Evolutionary conservation across 2,888 invertebrate genomes (phyloP).

Genomic region (Philereme transversata): DNA sequence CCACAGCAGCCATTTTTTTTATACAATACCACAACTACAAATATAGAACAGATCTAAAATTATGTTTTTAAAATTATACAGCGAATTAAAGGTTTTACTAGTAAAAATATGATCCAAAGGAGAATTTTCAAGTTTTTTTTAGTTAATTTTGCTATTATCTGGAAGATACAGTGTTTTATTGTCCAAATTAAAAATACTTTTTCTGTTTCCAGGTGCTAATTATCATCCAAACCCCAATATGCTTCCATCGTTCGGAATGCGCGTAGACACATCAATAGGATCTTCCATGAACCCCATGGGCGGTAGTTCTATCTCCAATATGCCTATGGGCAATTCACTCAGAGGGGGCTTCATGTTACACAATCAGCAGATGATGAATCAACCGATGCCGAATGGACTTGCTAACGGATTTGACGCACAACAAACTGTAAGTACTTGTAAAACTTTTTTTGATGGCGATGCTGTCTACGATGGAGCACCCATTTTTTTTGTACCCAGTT

Average conservation of each 20-base stretch:
- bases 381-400: constrained; percentile 56
- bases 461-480: no score
- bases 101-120: no score
- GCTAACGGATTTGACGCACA: constrained; percentile 71
- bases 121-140: no score
- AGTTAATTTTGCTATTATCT: no score
- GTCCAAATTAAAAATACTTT: background rate
- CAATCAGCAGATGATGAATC: constrained; percentile 61
- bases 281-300: constrained; percentile 41
- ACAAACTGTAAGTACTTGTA: constrained; percentile 60
- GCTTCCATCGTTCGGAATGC: constrained; percentile 81
- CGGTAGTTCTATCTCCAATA: constrained; percentile 36
- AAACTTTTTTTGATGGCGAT: no score
- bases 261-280: constrained; percentile 69
- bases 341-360: constrained; percentile 62
- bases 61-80: no score
- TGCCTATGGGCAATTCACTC: constrained; percentile 33
- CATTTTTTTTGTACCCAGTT: no score
- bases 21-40: no score
- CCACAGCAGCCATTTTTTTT: no score
- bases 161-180: no score
- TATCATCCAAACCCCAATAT: constrained; percentile 77
- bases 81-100: no score
- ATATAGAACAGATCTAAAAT: no score
- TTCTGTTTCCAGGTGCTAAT: constrained; percentile 72